phyloP scores from a whole-genome alignment of 2,797 vertebrate genomes.

The Phrynocephalus forsythii region DNA sequence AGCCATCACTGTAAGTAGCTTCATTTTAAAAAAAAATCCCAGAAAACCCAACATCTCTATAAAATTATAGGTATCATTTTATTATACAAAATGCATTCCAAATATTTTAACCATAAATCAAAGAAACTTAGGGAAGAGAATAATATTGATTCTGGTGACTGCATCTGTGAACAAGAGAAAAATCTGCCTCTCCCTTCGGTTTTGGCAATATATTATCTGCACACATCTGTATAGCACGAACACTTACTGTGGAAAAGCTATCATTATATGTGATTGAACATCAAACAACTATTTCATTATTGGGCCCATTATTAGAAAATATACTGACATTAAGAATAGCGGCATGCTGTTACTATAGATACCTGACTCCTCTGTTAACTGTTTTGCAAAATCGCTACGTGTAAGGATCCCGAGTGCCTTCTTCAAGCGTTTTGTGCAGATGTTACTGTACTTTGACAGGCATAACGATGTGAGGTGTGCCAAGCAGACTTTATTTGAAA shows the following conservation, averaged over 20 bases:
- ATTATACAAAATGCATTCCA: not conserved
- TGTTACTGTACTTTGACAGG: constrained; percentile 28
- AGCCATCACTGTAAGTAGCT: not conserved
- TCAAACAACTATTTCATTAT: constrained; percentile 74
- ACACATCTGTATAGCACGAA: constrained; percentile 13
- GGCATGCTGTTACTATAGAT: constrained; percentile 67
- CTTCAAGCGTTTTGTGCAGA: constrained; percentile 13
- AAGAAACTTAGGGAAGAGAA: not conserved
- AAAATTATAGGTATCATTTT: constrained; percentile 19
- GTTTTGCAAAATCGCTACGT: constrained; percentile 6
- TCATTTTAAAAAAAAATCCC: not conserved
- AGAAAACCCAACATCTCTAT: not conserved
- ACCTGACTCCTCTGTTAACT: constrained; percentile 41
- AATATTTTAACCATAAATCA: constrained; percentile 21
- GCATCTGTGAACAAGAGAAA: not conserved
- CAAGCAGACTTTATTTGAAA: constrained; percentile 42
- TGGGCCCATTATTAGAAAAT: constrained; percentile 62
- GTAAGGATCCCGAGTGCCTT: not conserved
- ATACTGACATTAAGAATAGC: constrained; percentile 32
- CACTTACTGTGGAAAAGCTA: constrained; percentile 59
- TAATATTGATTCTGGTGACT: constrained; percentile 25
- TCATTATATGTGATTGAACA: constrained; percentile 68
- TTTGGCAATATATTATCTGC: constrained; percentile 29
- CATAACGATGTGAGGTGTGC: constrained; percentile 33
- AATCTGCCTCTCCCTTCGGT: not conserved